Base-by-base conservation (phyloP, 2,797 vertebrate species). In the Myotis planiceps region DNA sequence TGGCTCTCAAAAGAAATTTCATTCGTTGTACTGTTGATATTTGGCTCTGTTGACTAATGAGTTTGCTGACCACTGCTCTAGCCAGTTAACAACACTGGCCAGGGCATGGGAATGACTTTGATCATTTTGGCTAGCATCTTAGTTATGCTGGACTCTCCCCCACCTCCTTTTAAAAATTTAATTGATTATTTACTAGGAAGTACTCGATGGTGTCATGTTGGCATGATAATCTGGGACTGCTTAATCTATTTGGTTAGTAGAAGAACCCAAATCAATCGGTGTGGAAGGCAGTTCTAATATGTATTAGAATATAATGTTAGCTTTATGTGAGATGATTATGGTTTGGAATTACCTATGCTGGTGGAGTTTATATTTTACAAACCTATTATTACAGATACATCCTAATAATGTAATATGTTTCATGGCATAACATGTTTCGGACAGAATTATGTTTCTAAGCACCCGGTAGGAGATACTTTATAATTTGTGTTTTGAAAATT, bases 301-400 rank as follows among this genome's bases (percentile, higher is more conserved):
- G 9, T 84, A 71, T 74, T 58, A 80, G 58, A 66, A 42, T 85
- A 16, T 82, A 63, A 47, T 68, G 84, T 93, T 88, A 82, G 29
- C n/a, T 51, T 94, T 87, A 23, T 74, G 16, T 92, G 29, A 90
- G 34, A 45, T 58, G 25, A 60, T 88, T 92, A 29, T 90, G 75
- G 80, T 90, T 95, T 92, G 66, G 37, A 84, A 88, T 94, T 93
- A 66, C 13, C 55, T 1, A 53, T 27, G 42, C 32, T 58, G 13
- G 19, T 63, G 21, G 5, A 29, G 10, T 85, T 78, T 92, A 91
- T 29, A 55, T 89, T 95, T 93, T 85, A 37, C 69, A 88, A 82
- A 45, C 19, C 42, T 87, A 27, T 53, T 92, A 37, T 58, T 83
- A 71, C 16, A 72, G 78, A 60, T 72, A 23, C 9, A 63, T 63